A percentile compares a stretch with the other conserved stretches of the same genome.
These are phyloP conservation scores for Chloropsis cyanopogon DNA, from an alignment of 2,113 vertebrate genomes.

Conservation along the genomic window DNA sequence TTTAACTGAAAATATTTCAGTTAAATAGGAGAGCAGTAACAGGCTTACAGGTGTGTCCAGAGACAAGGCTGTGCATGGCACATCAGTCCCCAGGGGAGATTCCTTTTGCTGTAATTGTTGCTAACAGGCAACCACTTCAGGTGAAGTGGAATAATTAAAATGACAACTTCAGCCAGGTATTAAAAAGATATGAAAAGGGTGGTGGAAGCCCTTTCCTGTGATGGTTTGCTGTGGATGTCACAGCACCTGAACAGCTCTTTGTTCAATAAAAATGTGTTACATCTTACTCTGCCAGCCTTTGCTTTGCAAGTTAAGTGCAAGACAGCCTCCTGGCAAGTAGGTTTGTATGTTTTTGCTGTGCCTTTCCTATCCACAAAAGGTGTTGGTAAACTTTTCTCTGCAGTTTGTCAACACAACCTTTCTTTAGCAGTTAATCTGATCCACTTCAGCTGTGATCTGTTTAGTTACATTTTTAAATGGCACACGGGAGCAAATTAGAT, in stretches of 20 bases:
- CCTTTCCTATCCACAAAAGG: background rate
- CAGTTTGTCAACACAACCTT: background rate
- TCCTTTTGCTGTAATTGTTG: background rate
- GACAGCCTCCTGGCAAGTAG: background rate
- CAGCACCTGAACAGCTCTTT: background rate
- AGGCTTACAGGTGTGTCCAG: background rate
- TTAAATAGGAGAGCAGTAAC: background rate
- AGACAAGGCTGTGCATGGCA: background rate
- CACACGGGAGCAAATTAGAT: background rate
- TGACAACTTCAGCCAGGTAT: background rate
- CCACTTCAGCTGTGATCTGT: background rate
- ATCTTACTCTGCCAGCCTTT: background rate
- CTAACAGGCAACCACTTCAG: background rate
- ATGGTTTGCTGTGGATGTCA: background rate
- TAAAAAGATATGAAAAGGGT: background rate
- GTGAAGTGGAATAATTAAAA: constrained; percentile 16
- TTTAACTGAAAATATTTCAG: background rate
- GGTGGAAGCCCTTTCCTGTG: background rate
- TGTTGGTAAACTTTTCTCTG: background rate
- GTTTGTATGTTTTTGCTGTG: background rate
- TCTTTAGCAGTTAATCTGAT: background rate
- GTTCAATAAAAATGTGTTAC: background rate
- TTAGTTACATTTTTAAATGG: background rate
- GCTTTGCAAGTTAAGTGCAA: background rate
- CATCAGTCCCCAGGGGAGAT: background rate